Evolutionary conservation across 2,888 invertebrate genomes (phyloP).

Genomic region (Erynnis tages): DNA sequence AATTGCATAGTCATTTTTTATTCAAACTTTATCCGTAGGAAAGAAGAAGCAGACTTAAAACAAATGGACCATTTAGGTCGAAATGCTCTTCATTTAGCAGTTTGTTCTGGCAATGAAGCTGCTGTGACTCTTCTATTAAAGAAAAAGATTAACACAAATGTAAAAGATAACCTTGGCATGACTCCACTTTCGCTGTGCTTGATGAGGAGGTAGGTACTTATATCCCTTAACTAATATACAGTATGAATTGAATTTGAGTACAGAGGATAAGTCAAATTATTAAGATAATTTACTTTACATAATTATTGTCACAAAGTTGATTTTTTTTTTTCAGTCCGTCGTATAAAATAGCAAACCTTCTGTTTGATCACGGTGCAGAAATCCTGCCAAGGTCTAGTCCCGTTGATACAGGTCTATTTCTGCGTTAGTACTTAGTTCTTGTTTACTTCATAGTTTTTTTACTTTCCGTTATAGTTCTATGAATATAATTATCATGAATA

Average conservation of each 20-base stretch:
- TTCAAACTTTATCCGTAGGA: constrained; percentile 36
- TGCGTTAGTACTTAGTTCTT: constrained; percentile 49
- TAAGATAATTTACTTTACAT: background rate
- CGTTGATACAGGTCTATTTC: constrained; percentile 63
- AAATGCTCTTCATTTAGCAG: constrained; percentile 66
- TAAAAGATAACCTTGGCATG: constrained; percentile 66
- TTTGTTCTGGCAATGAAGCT: constrained; percentile 46
- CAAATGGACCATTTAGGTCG: constrained; percentile 58
- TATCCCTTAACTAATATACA: background rate
- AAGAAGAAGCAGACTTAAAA: constrained; percentile 48
- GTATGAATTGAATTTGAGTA: background rate
- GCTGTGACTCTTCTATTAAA: constrained; percentile 51
- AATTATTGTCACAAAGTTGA: too few relatives aligned
- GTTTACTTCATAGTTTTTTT: background rate
- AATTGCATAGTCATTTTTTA: background rate
- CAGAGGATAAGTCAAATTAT: background rate
- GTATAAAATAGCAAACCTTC: constrained; percentile 49
- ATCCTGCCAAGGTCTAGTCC: constrained; percentile 46
- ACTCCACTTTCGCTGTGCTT: constrained; percentile 69
- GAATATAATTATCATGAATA: too few relatives aligned
- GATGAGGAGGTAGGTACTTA: constrained; percentile 64
- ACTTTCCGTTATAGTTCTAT: too few relatives aligned
- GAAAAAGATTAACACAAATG: constrained; percentile 53
- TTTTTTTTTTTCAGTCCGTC: constrained; percentile 48
- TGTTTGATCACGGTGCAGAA: constrained; percentile 63